These are phyloP conservation scores for Ispidina lecontei DNA, from an alignment of 2,797 vertebrate genomes.

Conservation along the genomic window DNA sequence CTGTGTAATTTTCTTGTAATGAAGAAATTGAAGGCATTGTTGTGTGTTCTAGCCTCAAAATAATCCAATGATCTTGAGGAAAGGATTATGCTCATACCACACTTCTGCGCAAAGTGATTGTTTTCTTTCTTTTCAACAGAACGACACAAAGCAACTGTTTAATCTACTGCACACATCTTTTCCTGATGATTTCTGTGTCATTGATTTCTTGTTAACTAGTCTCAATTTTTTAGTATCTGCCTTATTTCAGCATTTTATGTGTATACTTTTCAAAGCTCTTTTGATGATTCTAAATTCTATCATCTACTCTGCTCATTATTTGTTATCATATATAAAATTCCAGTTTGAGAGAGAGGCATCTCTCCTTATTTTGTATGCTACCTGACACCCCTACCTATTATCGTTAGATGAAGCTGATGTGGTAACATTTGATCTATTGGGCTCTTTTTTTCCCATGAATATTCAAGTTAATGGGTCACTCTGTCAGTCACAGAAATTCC, in stretches of 20 bases:
- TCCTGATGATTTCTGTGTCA: not conserved
- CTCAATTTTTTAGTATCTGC: not conserved
- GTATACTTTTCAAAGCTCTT: not conserved
- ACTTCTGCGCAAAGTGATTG: not conserved
- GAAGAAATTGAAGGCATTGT: not conserved
- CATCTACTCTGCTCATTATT: not conserved
- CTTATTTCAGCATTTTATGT: not conserved
- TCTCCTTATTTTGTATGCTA: not conserved
- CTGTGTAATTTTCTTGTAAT: not conserved
- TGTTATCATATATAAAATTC: not conserved
- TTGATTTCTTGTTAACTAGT: not conserved
- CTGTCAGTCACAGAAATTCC: not conserved
- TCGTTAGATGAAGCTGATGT: rapidly evolving
- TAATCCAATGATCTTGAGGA: not conserved
- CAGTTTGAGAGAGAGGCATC: not conserved
- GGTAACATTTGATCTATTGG: not conserved
- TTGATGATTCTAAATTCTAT: not conserved
- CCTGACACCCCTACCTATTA: not conserved
- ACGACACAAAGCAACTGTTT: not conserved
- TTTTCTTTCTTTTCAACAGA: not conserved
- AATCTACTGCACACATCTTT: not conserved
- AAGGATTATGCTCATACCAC: not conserved
- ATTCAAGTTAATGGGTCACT: not conserved
- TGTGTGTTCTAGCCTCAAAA: not conserved
- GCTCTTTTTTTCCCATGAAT: not conserved